Base-by-base conservation (phyloP, 1,140 invertebrate species). In the Drosophila sp. region DNA sequence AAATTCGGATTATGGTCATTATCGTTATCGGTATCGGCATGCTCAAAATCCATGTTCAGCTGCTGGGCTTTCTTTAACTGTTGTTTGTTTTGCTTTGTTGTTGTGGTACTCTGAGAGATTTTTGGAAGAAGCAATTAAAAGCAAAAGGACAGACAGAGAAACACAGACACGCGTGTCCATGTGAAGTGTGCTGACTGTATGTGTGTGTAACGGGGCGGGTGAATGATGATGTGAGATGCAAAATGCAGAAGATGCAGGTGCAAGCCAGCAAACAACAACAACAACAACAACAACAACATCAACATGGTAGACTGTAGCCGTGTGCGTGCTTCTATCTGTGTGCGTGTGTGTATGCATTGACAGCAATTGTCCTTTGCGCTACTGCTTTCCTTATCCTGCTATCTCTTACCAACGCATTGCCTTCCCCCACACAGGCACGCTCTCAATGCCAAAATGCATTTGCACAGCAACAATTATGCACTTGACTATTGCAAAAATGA, bases 1-100 rank as follows among this genome's bases (percentile, higher is more conserved):
- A 90, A 79, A 51, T 79, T 89, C 43, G 87, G 61, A 72, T 89
- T 78, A 64, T 90, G 78, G 58, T 83, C 83, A 46, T 78, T 59
- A 51, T 87, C 73, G 66, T 61, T 74, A 56, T 81, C 78, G 78
- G 69, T 57, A 76, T 81, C 72, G 57, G 45, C 43, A 63, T 71
- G 57, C 45, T 63, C 72, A 57, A 70, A 74, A 74, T 74, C 72
- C 72, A 74, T 74, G 27, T 67, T 70, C 50, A 7, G 27, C 29
- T 53, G 21, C 21, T 48, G 8, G 8, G 11, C 11, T 6, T 63
- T 38, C 8, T 63, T 38, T 65, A 65, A 56, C 45, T 72, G 38
- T 54, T 77, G 34, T 53, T 25, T 72, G 16, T 34, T 40, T 78
- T 46, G 38, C 38, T 62, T 48, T 62, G 29, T 46, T 45, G 27